Conservation (phyloP, 2,888 invertebrate species). For the Isotomurus palustris region DNA sequence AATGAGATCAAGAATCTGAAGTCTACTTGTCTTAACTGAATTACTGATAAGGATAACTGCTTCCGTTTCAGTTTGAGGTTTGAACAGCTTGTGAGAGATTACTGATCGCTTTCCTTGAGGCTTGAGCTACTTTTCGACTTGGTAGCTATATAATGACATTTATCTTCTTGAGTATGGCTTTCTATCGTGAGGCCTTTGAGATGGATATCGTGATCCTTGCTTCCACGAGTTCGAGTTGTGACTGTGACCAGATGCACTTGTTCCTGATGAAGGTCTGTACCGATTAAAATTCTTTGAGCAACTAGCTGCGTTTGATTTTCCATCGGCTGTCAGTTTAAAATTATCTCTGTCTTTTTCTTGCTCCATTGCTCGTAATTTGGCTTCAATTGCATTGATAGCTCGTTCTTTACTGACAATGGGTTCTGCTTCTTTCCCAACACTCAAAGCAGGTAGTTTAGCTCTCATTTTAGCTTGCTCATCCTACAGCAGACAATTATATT, state of each 20-base stretch:
- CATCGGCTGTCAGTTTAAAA: neutral
- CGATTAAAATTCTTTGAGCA: neutral
- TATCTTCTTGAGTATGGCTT: slow-evolving; percentile 6
- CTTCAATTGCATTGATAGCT: slow-evolving; percentile 80
- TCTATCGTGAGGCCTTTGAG: neutral
- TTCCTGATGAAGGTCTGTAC: neutral
- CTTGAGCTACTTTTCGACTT: too few species aligned
- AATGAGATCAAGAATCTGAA: neutral
- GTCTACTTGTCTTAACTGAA: too few species aligned
- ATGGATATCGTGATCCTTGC: neutral
- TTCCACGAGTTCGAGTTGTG: neutral
- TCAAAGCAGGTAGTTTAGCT: slow-evolving; percentile 56
- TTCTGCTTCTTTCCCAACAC: slow-evolving; percentile 58
- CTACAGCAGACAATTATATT: slow-evolving; percentile 51
- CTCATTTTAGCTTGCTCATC: slow-evolving; percentile 72
- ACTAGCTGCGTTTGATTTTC: neutral
- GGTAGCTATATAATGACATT: too few species aligned
- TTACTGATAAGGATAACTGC: too few species aligned
- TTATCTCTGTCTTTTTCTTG: slow-evolving; percentile 21
- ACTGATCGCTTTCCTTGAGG: too few species aligned
- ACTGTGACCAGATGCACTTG: neutral
- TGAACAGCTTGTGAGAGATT: too few species aligned
- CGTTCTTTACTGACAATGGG: slow-evolving; percentile 58
- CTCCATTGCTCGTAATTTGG: slow-evolving; percentile 76
- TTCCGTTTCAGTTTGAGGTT: too few species aligned